These are phyloP conservation scores for Cathartes aura DNA, from an alignment of 2,113 vertebrate genomes.

Conservation along the genomic window DNA sequence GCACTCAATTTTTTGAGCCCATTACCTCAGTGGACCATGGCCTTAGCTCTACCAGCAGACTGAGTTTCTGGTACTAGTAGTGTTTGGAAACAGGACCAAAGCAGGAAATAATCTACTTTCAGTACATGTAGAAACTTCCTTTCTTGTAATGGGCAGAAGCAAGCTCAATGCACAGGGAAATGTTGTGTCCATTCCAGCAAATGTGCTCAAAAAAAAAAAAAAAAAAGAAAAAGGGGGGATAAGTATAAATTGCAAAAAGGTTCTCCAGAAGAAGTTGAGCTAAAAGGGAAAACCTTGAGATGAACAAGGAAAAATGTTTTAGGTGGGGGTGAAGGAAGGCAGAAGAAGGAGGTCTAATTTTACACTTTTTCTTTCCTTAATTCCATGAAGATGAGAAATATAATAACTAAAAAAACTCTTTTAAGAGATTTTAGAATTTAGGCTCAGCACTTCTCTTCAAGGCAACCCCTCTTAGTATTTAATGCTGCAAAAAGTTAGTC, in stretches of 20 bases:
- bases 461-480: neutral
- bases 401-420: neutral
- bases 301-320: neutral
- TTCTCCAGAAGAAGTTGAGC: neutral
- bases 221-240: neutral
- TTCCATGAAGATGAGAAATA: neutral
- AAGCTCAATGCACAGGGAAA: slow-evolving; percentile 4
- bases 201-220: neutral
- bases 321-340: neutral
- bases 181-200: neutral
- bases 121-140: neutral
- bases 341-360: neutral
- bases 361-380: neutral
- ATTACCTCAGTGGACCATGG: neutral
- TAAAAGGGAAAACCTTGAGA: neutral
- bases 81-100: neutral
- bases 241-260: neutral
- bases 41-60: neutral
- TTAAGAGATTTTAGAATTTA: neutral
- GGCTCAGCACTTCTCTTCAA: neutral
- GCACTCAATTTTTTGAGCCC: neutral
- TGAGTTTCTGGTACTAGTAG: neutral
- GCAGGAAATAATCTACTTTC: slow-evolving; percentile 35
- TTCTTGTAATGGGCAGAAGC: neutral
- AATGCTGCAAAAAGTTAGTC: neutral